phyloP scores from a whole-genome alignment of 2,113 vertebrate species.

The Sebastes schlegelii region DNA sequence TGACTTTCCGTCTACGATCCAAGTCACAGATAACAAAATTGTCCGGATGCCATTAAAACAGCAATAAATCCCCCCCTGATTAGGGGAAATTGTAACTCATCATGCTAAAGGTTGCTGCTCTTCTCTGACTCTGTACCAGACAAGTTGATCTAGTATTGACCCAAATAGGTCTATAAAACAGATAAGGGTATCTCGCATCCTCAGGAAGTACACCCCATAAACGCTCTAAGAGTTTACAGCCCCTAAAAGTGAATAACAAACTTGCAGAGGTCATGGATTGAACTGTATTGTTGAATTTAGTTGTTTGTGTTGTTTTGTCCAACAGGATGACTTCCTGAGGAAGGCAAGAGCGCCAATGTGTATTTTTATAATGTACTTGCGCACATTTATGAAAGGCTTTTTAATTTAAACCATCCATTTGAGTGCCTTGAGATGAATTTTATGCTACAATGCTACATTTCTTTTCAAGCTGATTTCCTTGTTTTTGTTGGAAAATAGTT shows the following conservation, averaged over 20 bases:
- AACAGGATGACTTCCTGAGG: slow-evolving; percentile 6
- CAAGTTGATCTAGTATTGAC: slow-evolving; percentile 58
- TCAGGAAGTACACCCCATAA: slow-evolving; percentile 64
- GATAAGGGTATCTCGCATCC: slow-evolving; percentile 69
- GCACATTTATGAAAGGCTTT: neutral
- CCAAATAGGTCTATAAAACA: slow-evolving; percentile 63
- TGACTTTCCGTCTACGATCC: slow-evolving; percentile 36
- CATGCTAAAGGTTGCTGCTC: slow-evolving; percentile 67
- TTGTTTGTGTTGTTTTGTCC: neutral
- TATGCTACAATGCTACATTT: neutral
- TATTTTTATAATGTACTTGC: neutral
- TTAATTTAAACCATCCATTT: neutral
- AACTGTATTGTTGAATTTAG: slow-evolving; percentile 8
- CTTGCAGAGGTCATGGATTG: slow-evolving; percentile 27
- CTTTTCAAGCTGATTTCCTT: too few species aligned
- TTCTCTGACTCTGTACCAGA: slow-evolving; percentile 41
- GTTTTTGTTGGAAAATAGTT: neutral
- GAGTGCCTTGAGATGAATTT: neutral
- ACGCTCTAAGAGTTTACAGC: slow-evolving; percentile 48
- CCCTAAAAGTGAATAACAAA: slow-evolving; percentile 33
- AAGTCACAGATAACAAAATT: slow-evolving; percentile 50
- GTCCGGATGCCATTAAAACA: slow-evolving; percentile 53
- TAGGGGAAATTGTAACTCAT: slow-evolving; percentile 39
- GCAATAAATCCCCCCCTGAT: slow-evolving; percentile 48
- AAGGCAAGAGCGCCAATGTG: neutral